Base-by-base conservation (phyloP, 1,140 invertebrate genomes). In the Pygmarrhopalites habei region DNA sequence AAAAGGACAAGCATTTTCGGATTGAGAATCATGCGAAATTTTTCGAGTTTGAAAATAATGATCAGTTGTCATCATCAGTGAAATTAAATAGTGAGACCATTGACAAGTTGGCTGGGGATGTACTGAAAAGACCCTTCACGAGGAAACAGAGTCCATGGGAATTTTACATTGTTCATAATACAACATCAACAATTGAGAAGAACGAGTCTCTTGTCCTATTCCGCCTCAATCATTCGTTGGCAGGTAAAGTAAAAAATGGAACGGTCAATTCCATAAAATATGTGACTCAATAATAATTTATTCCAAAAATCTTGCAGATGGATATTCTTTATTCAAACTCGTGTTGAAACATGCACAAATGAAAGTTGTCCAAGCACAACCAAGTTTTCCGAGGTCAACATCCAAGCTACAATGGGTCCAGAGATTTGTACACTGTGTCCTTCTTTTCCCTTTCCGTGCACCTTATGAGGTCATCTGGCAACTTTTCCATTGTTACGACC, bases 1-100 rank as follows among this genome's bases (percentile, higher is more conserved):
- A 63, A 58, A 21, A 35, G n/a, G 61, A 56, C 32, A 43, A 46
- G 7, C 19, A 46, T n/a, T 63, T 63, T 32, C 2, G 21, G 1
- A 29, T 63, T 15, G 47, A 58, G 26, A 49, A 58, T 7, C 61
- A 63, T 28, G 32, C 58, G 2, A 56, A 21, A 5, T 41, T 47
- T 12, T 58, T 25, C 23, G 60, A 62, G 46, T 7, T 5, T 7
- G 23, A 19, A 19, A 15, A 14, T 49, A 3, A 7, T 10, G 25
- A 3, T 4, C 14, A 17, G 23, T 7, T 7, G 49, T 7, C 5
- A 7, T 17, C 10, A 5, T 7, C 5, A 7, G 23, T 7, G 3
- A 7, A 10, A 26, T 3, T 10, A 19, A 46, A 46, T 19, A n/a
- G 15, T 21, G 4, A 46, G 5, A 46, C 44, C 7, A 19, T 46